Conservation (phyloP, 2,797 vertebrate species). For the Chrosomus eos region DNA sequence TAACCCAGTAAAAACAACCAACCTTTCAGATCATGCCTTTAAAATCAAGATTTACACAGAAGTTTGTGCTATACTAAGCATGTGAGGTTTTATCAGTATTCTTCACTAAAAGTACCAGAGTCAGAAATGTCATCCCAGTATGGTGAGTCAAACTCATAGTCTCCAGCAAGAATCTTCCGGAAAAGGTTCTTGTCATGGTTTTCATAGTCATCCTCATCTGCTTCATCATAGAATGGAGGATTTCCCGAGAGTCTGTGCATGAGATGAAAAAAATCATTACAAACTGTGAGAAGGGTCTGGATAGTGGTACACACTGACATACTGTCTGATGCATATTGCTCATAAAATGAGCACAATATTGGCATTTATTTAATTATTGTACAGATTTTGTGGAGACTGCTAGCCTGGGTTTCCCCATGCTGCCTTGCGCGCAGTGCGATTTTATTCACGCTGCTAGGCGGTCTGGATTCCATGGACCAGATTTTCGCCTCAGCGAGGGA, state of each 20-base stretch:
- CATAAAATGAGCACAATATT: neutral
- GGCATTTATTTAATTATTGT: neutral
- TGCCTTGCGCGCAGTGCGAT: too few species aligned
- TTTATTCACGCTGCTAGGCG: too few species aligned
- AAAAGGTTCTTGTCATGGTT: conserved; percentile 98
- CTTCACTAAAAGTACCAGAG: conserved; percentile 77
- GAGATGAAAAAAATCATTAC: neutral
- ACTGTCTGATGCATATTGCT: neutral
- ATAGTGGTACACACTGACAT: neutral
- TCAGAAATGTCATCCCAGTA: conserved; percentile 99
- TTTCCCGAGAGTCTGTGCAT: conserved; percentile 91
- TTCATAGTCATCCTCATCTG: conserved; percentile 95
- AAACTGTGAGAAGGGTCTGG: neutral
- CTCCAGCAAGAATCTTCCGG: conserved; percentile 94
- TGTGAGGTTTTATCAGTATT: neutral
- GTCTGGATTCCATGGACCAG: too few species aligned
- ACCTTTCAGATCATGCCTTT: neutral
- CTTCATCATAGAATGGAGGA: conserved; percentile 96
- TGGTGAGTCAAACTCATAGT: conserved; percentile 96
- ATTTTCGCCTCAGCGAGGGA: too few species aligned
- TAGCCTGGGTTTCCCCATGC: too few species aligned
- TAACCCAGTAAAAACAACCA: neutral
- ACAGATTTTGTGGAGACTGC: neutral
- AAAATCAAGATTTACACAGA: neutral
- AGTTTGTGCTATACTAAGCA: neutral